Base-by-base conservation (phyloP, 2,113 vertebrate species). In the Mustelus asterias region DNA sequence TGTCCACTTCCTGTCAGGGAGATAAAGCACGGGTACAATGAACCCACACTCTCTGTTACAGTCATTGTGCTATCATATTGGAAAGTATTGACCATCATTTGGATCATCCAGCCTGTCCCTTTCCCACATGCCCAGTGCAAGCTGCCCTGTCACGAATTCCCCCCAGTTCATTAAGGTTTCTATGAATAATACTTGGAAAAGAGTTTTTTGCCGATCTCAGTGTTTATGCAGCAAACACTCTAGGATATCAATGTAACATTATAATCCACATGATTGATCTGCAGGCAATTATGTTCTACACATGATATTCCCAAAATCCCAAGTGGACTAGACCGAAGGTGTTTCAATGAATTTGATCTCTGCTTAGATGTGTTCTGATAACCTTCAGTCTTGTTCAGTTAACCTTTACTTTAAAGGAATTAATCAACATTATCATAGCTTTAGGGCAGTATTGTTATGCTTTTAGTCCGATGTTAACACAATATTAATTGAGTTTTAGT, bases 1-100 rank as follows among this genome's bases (percentile, higher is more conserved):
- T 98, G 97, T 98, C 98, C 94, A 98, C 97, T 95, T 98, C 98
- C 98, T 98, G 96, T 11, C 67, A 86, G 85, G n/a, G 18, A 22
- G 80, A n/a, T 69, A 54, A 16, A 3, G 37, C 18, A 29, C 41
- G 72, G 22, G 67, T 94, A 72, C 67, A 5, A 24, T 95, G 22
- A 93, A 70, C 48, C 18, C 20, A 41, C 63, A 69, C 16, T 33
- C 65, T 70, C 37, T 29, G 3, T 44, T 20, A 69, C 41, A 24
- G 29, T 26, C 54, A 16, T 60, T 60, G 26, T 90, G 54, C 26
- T 60, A 2, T 14, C 60, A 90, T 90, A 90, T 33, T 33, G 54
- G 26, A 90, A 90, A 60, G 13, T 29, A 58, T 29, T 90, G 54
- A 29, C 60, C 18, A 37, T 65, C 1, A 93, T 37, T 93, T 37